Conservation (phyloP, 2,113 vertebrate species). For the Platysteira castanea region DNA sequence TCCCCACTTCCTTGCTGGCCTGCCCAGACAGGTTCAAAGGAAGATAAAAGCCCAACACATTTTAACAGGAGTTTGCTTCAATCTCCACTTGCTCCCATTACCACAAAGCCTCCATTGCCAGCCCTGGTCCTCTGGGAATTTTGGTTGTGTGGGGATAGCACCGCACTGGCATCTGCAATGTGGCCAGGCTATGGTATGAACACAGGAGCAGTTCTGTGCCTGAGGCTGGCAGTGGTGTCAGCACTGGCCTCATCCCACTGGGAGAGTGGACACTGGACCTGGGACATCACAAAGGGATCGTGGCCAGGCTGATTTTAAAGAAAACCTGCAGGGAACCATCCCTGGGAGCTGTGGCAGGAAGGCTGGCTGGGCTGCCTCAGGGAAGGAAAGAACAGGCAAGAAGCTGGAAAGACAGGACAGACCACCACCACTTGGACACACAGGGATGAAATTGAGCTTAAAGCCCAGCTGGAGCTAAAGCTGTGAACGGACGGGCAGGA, state of each 20-base stretch:
- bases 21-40: background rate
- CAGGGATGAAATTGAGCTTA: background rate
- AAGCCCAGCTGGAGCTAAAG: background rate
- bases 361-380: background rate
- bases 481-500: background rate
- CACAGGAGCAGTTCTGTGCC: background rate
- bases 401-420: background rate
- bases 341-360: background rate
- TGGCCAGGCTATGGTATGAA: background rate
- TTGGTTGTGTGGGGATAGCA: background rate
- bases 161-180: fast-evolving
- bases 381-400: background rate
- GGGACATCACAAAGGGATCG: fast-evolving
- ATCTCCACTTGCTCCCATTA: background rate
- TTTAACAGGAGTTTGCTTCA: background rate
- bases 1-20: background rate
- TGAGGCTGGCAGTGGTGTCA: background rate
- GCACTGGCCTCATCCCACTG: background rate
- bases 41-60: background rate
- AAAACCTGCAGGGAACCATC: background rate
- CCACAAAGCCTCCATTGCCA: fast-evolving
- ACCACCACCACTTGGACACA: background rate
- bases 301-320: background rate
- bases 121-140: background rate
- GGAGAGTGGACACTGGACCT: fast-evolving